Conservation (phyloP, 2,888 invertebrate species). For the Plagodis pulveraria region DNA sequence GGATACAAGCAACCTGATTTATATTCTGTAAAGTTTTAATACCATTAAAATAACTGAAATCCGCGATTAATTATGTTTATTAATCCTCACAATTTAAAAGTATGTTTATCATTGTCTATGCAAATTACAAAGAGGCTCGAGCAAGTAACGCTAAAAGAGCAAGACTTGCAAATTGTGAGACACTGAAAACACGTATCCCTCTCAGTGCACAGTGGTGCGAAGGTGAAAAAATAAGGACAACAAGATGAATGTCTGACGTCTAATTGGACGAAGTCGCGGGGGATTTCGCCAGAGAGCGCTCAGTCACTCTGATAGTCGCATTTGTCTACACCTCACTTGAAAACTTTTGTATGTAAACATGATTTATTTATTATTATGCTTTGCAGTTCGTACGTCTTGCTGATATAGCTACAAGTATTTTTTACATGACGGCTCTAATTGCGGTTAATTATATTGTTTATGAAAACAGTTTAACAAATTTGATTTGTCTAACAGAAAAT, state of each 20-base stretch:
- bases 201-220: slow-evolving; percentile 16
- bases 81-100: no score
- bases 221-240: slow-evolving; percentile 57
- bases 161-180: slow-evolving; percentile 2
- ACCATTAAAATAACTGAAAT: no score
- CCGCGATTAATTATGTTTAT: no score
- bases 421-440: not conserved
- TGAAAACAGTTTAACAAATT: not conserved
- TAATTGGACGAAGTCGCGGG: slow-evolving; percentile 78
- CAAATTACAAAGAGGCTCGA: no score
- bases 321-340: slow-evolving; percentile 51
- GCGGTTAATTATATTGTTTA: not conserved
- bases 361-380: slow-evolving; percentile 10
- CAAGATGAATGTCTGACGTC: slow-evolving; percentile 78
- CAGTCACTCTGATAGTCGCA: slow-evolving; percentile 67
- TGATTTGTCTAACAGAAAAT: no score
- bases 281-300: slow-evolving; percentile 63
- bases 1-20: no score
- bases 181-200: slow-evolving; percentile 1
- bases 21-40: no score
- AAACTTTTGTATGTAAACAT: slow-evolving; percentile 8
- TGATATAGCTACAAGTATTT: no score
- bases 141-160: no score
- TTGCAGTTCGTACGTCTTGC: no score
- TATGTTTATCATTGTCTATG: no score